Evolutionary conservation across 2,797 vertebrate genomes (phyloP), one percentile per base, ranked within the genome.

Genomic region (Chaenodraco wilsoni): DNA sequence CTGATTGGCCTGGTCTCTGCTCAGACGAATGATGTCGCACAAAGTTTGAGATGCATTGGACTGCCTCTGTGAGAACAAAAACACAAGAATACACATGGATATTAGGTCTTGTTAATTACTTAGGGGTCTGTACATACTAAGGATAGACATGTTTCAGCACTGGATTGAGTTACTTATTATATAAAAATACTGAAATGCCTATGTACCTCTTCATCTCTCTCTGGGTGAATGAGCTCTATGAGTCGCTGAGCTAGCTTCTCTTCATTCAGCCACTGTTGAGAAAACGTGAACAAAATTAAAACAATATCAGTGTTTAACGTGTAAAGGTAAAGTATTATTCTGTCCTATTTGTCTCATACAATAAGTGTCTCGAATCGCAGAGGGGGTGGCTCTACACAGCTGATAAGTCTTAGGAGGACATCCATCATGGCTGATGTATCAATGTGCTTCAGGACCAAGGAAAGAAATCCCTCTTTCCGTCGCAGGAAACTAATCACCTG

Each of bases 351-450:
- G 11, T 78, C 52, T 77, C 96, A 82, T 94, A 99, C 98, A 11
- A 94, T 95, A 9, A 99, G 95, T 16, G 98, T 98, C 56, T 98
- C 97, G 37, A 96, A 96, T 65, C 97, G 95, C 23, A 99, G 95
- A 3, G 94, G 86, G 0, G 94, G 93, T 0, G 98, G 98, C 89
- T 99, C 98, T 85, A 98, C 97, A 23, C 97, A 99, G 94, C 97
- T 98, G 90, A 98, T 96, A 13, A 99, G 96, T 49, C 97, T 96
- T 37, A 99, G 92, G 40, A 99, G 95, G 33, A 99, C 94, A 90
- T 99, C 98, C 97, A 98, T 98, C 96, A 99, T 99, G 62, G 98
- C 98, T 0, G 98, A 99, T 0, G 97, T 97, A 77, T 97, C 96
- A 5, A 99, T 96, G 85, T 99, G 98, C 92, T 96, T 96, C 60